Evolutionary conservation across 2,888 invertebrate genomes (phyloP), one percentile per base, ranked within the genome.

Genomic region (Lasioglossum villosulum): DNA sequence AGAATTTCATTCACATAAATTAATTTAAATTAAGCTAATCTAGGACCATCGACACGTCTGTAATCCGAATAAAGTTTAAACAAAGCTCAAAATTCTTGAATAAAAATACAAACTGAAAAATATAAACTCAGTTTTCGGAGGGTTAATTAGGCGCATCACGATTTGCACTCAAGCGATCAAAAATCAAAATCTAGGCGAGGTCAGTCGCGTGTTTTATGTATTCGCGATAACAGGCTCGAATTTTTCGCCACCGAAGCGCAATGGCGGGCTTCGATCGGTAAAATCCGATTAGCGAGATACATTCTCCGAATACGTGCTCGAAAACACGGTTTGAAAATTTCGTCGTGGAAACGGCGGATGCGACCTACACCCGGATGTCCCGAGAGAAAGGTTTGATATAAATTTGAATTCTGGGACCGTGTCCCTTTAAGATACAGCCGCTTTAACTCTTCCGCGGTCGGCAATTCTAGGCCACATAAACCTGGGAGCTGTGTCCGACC

Each of bases 201-300:
- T 37, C 23, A 19, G 37, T 19, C 23, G 16, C 45, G 37, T n/a
- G 39, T 23, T 39, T 70, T 39, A 39, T n/a, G 37, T 23, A n/a
- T 5, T n/a, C 39, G 70, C 39, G 39, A 37, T 39, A 70, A 70
- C 70, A 39, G n/a, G 70, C 5, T 14, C n/a, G 39, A 70, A 39
- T 70, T 70, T 70, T 70, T 70, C 37, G 70, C n/a, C 39, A 14
- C 23, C 2, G n/a, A 12, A 37, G 39, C 70, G 39, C 39, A 39
- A 70, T 37, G 39, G 37, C n/a, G 39, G 23, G 34, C 37, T 70
- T 70, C 70, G 70, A 70, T 70, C 39, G 70, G n/a, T 70, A n/a
- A 39, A 70, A 70, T 70, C 70, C 70, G 37, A 70, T 70, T 70
- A 70, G 70, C 39, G n/a, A 70, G 37, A 74, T 52, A n/a, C 70